Percentiles rank a stretch among this genome's conserved stretches.
phyloP scores from a whole-genome alignment of 2,888 invertebrate genomes.

The Ophioninae sp. region DNA sequence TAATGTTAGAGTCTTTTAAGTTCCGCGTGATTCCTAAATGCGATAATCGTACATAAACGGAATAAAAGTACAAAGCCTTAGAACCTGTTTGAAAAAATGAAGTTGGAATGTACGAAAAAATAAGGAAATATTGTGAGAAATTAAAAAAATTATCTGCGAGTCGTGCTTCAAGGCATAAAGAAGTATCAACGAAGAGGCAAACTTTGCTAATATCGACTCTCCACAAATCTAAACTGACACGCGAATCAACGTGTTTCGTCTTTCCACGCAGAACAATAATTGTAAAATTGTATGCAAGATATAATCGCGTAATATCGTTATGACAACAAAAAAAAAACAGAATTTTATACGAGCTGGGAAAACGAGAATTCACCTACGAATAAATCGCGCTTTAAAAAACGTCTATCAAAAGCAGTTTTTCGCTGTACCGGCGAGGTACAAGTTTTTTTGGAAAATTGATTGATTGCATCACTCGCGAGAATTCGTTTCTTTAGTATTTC shows the following conservation, averaged over 20 bases:
- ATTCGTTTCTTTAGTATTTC: constrained; percentile 14
- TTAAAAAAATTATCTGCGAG: not conserved
- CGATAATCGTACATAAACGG: not conserved
- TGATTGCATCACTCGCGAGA: constrained; percentile 14
- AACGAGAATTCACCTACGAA: constrained; percentile 34
- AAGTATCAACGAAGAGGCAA: not conserved
- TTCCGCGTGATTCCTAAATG: not conserved
- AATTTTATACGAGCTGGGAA: constrained; percentile 4
- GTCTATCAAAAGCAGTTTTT: constrained; percentile 44
- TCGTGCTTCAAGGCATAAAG: not conserved
- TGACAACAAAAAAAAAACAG: not conserved
- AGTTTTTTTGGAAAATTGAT: constrained; percentile 30
- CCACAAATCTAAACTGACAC: too few relatives aligned
- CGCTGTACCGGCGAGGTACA: constrained; percentile 31
- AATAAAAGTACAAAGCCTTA: not conserved
- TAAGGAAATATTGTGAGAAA: not conserved
- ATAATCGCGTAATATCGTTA: constrained; percentile 32
- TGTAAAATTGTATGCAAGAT: not conserved
- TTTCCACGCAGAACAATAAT: constrained; percentile 27
- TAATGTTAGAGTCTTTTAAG: not conserved
- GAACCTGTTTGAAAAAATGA: not conserved
- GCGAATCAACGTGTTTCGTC: not conserved
- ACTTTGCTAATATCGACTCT: too few relatives aligned
- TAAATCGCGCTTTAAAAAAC: constrained; percentile 26
- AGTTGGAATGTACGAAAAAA: not conserved